Conservation (phyloP, 2,113 vertebrate genomes). For the Archocentrus centrarchus region DNA sequence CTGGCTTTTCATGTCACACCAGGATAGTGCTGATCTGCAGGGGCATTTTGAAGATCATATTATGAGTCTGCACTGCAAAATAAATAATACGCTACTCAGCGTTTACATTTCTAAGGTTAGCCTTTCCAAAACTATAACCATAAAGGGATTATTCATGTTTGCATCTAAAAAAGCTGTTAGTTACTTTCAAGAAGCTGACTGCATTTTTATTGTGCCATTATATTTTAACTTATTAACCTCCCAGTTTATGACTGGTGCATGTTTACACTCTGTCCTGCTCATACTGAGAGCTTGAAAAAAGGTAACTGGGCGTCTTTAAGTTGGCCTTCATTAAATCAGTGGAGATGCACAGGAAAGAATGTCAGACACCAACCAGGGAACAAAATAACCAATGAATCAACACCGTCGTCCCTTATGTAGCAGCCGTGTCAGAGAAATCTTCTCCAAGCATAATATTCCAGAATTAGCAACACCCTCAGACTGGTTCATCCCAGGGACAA, state of each 20-base stretch:
- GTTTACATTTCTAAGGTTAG: neutral
- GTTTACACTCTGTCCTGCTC: neutral
- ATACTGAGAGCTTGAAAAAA: neutral
- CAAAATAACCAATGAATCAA: too few species aligned
- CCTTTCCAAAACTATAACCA: neutral
- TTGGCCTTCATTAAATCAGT: too few species aligned
- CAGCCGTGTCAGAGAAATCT: too few species aligned
- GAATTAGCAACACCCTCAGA: too few species aligned
- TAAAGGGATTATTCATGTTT: neutral
- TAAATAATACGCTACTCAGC: neutral
- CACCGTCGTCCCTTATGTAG: too few species aligned
- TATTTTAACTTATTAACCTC: neutral
- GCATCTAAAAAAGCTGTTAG: neutral
- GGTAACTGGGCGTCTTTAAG: neutral
- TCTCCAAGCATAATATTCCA: too few species aligned
- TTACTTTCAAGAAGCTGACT: neutral
- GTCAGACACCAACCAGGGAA: too few species aligned
- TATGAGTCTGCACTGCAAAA: neutral
- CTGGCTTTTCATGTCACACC: conserved; percentile 24
- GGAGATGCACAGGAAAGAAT: too few species aligned
- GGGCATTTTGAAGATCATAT: neutral
- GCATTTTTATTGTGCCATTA: neutral
- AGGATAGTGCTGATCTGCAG: conserved; percentile 12
- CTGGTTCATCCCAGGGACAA: too few species aligned
- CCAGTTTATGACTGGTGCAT: neutral